Evolutionary conservation across 2,797 vertebrate genomes (phyloP), one percentile per base, ranked within the genome.

Genomic region (Pseudochromis fuscus): DNA sequence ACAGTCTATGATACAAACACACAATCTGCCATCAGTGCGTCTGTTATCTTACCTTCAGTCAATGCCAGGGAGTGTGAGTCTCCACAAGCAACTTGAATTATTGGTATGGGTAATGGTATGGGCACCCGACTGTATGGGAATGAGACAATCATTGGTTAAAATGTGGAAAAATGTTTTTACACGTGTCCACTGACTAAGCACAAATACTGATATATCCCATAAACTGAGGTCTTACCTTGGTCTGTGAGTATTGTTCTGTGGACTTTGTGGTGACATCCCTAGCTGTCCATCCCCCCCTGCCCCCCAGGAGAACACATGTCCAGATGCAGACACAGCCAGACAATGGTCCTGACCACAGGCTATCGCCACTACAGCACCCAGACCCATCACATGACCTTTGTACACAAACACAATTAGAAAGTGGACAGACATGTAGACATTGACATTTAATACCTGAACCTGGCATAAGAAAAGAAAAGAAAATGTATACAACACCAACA

Each of bases 11-110:
- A n/a, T 2, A 15, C 19, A 37, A 37, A 57, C 19, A 68, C 3
- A 31, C 3, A 28, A 59, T 1, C 65, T 7, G 1, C 9, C 4
- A 37, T 35, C 12, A 16, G 5, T 24, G 16, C 30, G 55, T 27
- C 45, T 10, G 15, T 2, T 35, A 45, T 35, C 38, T 61, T 94
- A 99, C 97, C 97, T 95, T 93, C 92, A 60, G 95, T 95, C 82
- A 99, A 90, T 42, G 95, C 96, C 83, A 98, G 83, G 59, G 96
- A 97, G 84, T 98, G 96, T 73, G 92, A 91, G 59, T 93, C 95
- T 85, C 97, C 97, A 93, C 97, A 98, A 66, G 96, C 95, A 68
- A 98, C 95, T 72, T 98, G 97, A 66, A 96, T 81, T 83, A 98
- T 94, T 0, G 84, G 93, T 60, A 79, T 91, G 77, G 92, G 84